phyloP scores from a whole-genome alignment of 2,113 vertebrate species.

The Neolamprologus fasciatus region DNA sequence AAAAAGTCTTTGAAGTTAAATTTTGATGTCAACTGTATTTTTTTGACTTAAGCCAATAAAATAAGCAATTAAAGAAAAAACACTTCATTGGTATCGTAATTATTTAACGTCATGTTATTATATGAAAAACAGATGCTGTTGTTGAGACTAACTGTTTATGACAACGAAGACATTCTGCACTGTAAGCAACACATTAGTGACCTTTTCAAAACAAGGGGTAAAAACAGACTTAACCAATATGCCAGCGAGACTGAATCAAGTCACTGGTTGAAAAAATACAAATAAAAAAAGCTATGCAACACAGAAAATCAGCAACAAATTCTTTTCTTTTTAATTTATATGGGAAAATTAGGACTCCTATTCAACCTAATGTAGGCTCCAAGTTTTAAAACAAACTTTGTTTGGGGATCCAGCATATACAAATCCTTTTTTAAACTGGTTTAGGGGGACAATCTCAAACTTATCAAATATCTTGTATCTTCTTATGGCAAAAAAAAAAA shows the following conservation, averaged over 20 bases:
- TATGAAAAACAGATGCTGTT: constrained; percentile 23
- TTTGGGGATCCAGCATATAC: constrained; percentile 56
- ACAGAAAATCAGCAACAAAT: constrained; percentile 41
- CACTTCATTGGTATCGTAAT: constrained; percentile 56
- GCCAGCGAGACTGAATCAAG: constrained; percentile 31
- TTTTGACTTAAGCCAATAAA: constrained; percentile 26
- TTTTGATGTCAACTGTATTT: constrained; percentile 29
- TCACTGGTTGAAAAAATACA: neutral
- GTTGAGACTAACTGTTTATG: constrained; percentile 32
- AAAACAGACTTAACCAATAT: constrained; percentile 25
- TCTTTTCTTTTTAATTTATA: constrained; percentile 26
- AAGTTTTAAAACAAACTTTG: constrained; percentile 79
- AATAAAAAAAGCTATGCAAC: constrained; percentile 15
- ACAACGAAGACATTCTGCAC: constrained; percentile 53
- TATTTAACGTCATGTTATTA: constrained; percentile 41
- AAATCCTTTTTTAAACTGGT: constrained; percentile 53
- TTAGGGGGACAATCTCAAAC: constrained; percentile 55
- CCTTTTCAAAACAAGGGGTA: constrained; percentile 32
- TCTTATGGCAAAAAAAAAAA: constrained; percentile 62
- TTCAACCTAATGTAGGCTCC: constrained; percentile 69
- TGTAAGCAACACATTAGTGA: constrained; percentile 52
- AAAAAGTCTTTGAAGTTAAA: constrained; percentile 9
- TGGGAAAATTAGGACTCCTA: constrained; percentile 48
- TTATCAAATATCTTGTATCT: constrained; percentile 57
- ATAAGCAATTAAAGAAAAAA: constrained; percentile 42